These are phyloP conservation scores for Nemapogon koenigi DNA, from an alignment of 2,888 invertebrate genomes.

Conservation along the genomic window DNA sequence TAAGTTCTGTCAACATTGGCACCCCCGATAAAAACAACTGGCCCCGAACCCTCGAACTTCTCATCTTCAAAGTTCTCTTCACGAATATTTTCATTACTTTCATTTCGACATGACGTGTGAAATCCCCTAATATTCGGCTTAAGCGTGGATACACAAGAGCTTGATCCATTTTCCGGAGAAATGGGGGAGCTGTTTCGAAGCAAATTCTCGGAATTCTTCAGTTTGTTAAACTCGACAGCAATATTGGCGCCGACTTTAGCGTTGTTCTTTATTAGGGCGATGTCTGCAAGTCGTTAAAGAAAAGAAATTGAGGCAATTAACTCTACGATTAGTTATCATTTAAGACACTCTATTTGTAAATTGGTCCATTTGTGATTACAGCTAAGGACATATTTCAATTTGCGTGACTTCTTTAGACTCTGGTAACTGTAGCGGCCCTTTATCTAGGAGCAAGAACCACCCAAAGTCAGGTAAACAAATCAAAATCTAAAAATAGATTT, in stretches of 20 bases:
- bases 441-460: too few relatives aligned
- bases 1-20: conserved; percentile 78
- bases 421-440: too few relatives aligned
- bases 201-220: conserved; percentile 24
- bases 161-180: not conserved
- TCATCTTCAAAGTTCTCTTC: not conserved
- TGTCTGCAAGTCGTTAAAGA: conserved; percentile 66
- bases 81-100: too few relatives aligned
- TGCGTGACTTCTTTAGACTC: too few relatives aligned
- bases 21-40: conserved; percentile 78
- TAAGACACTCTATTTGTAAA: too few relatives aligned
- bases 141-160: not conserved
- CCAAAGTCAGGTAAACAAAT: too few relatives aligned
- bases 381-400: too few relatives aligned
- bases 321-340: conserved; percentile 29
- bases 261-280: conserved; percentile 93
- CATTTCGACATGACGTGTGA: conserved; percentile 31
- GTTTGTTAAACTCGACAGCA: conserved; percentile 68
- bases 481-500: too few relatives aligned
- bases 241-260: conserved; percentile 84
- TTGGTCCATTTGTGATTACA: too few relatives aligned
- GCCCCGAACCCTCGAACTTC: conserved; percentile 19
- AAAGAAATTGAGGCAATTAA: conserved; percentile 43
- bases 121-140: conserved; percentile 21
- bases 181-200: not conserved